Base-by-base conservation (phyloP, 2,113 vertebrate genomes). In the Corythornis madagascariensis region DNA sequence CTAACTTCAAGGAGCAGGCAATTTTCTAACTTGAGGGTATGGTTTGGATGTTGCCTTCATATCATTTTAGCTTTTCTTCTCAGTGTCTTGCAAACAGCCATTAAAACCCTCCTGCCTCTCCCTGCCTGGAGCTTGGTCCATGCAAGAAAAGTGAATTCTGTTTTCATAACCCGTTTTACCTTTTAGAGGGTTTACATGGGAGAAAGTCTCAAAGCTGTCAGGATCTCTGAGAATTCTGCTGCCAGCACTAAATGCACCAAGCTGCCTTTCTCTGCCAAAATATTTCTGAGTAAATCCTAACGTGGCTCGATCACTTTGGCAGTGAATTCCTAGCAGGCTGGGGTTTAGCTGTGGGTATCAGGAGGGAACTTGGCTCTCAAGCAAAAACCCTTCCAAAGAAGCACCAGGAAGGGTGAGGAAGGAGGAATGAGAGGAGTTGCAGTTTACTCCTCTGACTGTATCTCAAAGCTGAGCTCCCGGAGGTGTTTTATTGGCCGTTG, bases 301-400 rank as follows among this genome's bases (percentile, higher is more conserved):
- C 21, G 21, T 91, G 94, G 91, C 89, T 96, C 83, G 94, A 91
- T 94, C 95, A 95, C 78, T 92, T 90, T 78, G 93, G 88, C 88
- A 61, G 63, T 83, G 73, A 88, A 70, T 88, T 93, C 42, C 43
- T 61, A 65, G 64, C 81, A 63, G 71, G 21, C 61, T 79, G 38
- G 35, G 70, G 50, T 65, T 94, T 85, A 77, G 42, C 66, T 92
- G 92, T 89, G 89, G 55, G 78, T 82, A 42, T 66, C 75, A 52
- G 48, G 63, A 73, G 57, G 28, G 35, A 67, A 76, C 42, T 81
- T 42, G 4, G 60, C 53, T 94, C 48, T 75, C 38, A 75, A 60
- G 80, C 57, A 61, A 72, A 92, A 86, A 13, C 28, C 45, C 18
- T 84, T 93, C 42, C 70, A 77, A 89, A 90, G 76, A 88, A 80